These are phyloP conservation scores for Cheilosia soror DNA, from an alignment of 2,888 invertebrate genomes.

Conservation along the genomic window DNA sequence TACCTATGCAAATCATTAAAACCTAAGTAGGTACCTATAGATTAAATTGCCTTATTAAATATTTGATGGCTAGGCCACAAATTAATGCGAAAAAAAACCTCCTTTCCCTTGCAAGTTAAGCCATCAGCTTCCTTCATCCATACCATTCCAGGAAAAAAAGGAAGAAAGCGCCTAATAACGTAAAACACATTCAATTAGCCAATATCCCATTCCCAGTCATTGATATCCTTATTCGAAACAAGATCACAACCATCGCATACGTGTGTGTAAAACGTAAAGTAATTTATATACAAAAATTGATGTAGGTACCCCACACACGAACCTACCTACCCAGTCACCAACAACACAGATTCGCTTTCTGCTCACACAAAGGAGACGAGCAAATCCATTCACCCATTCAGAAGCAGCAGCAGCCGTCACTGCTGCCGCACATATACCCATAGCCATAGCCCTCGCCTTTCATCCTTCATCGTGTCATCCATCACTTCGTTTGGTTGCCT, in stretches of 20 bases:
- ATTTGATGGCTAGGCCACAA: too few relatives aligned
- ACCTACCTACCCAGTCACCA: background rate
- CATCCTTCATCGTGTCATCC: slow-evolving; percentile 55
- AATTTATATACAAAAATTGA: slow-evolving; percentile 71
- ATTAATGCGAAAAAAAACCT: too few relatives aligned
- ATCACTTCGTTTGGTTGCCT: background rate
- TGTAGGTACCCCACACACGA: slow-evolving; percentile 40
- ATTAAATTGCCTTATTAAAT: too few relatives aligned
- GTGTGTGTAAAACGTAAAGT: slow-evolving; percentile 49
- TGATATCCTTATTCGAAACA: slow-evolving; percentile 54
- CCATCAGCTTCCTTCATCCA: too few relatives aligned
- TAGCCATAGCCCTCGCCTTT: slow-evolving; percentile 11
- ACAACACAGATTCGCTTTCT: background rate
- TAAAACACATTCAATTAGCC: slow-evolving; percentile 75
- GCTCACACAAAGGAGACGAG: slow-evolving; percentile 26
- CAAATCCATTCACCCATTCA: slow-evolving; percentile 56
- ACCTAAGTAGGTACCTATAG: too few relatives aligned
- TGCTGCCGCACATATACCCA: slow-evolving; percentile 23
- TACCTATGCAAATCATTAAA: too few relatives aligned
- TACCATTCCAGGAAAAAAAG: background rate
- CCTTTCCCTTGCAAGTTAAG: too few relatives aligned
- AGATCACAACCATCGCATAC: slow-evolving; percentile 3
- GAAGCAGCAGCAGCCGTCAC: slow-evolving; percentile 64
- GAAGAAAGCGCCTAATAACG: slow-evolving; percentile 36
- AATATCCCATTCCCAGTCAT: slow-evolving; percentile 71